These are phyloP conservation scores for Orthonyx spaldingii DNA, from an alignment of 2,113 vertebrate genomes.

Conservation along the genomic window DNA sequence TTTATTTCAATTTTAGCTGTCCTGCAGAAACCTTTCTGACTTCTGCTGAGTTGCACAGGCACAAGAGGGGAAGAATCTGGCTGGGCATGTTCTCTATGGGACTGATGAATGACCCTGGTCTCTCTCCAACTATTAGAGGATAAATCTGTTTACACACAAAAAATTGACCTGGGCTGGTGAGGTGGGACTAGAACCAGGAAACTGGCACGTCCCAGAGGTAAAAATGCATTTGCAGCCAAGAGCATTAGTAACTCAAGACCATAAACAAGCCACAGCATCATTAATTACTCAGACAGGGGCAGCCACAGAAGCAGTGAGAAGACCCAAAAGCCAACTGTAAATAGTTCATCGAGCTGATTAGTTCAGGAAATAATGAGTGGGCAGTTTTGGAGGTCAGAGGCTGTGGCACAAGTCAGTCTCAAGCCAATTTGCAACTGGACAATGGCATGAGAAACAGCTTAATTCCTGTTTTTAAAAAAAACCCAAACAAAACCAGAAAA, in stretches of 20 bases:
- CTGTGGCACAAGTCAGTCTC: slow-evolving; percentile 35
- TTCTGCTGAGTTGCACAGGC: neutral
- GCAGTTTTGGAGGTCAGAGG: slow-evolving; percentile 57
- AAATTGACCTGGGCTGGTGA: slow-evolving; percentile 69
- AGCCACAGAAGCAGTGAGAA: slow-evolving; percentile 57
- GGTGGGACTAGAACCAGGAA: slow-evolving; percentile 67
- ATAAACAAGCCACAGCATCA: slow-evolving; percentile 65
- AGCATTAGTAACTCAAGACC: slow-evolving; percentile 70
- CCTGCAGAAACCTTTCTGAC: neutral
- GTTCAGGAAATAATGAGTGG: slow-evolving; percentile 47
- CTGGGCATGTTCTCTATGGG: neutral
- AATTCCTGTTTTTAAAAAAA: neutral
- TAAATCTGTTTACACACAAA: slow-evolving; percentile 70
- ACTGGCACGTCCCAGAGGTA: slow-evolving; percentile 67
- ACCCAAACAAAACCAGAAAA: neutral
- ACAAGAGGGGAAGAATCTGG: slow-evolving; percentile 1
- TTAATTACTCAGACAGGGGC: slow-evolving; percentile 73
- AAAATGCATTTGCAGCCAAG: slow-evolving; percentile 67
- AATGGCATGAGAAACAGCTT: slow-evolving; percentile 12
- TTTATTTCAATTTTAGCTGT: neutral
- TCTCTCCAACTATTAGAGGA: slow-evolving; percentile 61
- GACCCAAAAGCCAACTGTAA: slow-evolving; percentile 69
- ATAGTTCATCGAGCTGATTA: slow-evolving; percentile 64
- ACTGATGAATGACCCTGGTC: slow-evolving; percentile 60
- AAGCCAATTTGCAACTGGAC: slow-evolving; percentile 45